Conservation (phyloP, 2,888 invertebrate genomes). For the Thera obeliscata region DNA sequence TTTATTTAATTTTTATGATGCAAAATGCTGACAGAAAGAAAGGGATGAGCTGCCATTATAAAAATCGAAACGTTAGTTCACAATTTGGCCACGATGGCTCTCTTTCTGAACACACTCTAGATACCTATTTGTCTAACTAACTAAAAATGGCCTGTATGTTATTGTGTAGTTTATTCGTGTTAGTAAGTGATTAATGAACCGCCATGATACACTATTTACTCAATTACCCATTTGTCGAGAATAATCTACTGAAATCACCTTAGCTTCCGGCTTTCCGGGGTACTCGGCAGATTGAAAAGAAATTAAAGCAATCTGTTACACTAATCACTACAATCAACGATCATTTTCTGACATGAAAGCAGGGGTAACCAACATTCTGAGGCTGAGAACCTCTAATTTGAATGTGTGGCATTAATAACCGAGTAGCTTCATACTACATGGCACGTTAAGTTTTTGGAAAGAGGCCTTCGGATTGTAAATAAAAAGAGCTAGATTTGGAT, state of each 20-base stretch:
- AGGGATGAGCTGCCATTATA: no score
- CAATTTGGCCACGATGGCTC: no score
- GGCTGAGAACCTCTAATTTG: not conserved
- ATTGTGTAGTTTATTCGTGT: slow-evolving; percentile 1
- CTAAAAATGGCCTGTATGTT: not conserved
- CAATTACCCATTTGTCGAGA: slow-evolving; percentile 21
- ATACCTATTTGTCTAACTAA: not conserved
- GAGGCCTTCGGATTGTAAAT: no score
- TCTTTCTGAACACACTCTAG: no score
- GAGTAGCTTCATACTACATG: not conserved
- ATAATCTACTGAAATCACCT: slow-evolving; percentile 19
- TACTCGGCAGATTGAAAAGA: slow-evolving; percentile 23
- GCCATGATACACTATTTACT: slow-evolving; percentile 13
- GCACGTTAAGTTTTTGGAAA: no score
- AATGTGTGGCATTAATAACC: not conserved
- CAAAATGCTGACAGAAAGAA: no score
- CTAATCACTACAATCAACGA: slow-evolving; percentile 24
- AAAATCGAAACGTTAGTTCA: no score
- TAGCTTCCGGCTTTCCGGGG: slow-evolving; percentile 19
- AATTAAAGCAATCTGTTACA: slow-evolving; percentile 15
- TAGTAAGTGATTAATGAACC: slow-evolving; percentile 8
- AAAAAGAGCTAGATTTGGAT: no score
- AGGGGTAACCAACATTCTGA: slow-evolving; percentile 38
- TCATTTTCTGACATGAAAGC: slow-evolving; percentile 21
- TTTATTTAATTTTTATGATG: no score